Percentiles rank a stretch among this genome's conserved stretches.
Evolutionary conservation across 2,888 invertebrate species (phyloP).

Genomic region (Mimas tiliae): DNA sequence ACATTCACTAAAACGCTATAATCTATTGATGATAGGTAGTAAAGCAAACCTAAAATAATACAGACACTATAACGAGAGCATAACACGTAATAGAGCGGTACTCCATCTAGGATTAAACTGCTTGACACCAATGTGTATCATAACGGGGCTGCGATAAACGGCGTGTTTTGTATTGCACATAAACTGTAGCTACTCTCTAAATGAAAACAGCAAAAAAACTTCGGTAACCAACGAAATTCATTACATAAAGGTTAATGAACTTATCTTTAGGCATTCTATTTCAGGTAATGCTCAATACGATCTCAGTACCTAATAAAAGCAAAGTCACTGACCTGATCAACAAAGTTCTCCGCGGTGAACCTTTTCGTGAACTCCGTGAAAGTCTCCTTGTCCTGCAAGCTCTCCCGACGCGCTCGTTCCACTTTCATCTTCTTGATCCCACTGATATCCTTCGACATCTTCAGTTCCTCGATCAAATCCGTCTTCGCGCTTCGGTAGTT

Average conservation of each 20-base stretch:
- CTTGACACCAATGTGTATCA: constrained; percentile 13
- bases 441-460: constrained; percentile 95
- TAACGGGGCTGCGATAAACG: constrained; percentile 21
- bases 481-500: constrained; percentile 91
- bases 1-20: no score
- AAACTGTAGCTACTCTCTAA: constrained; percentile 18
- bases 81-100: constrained; percentile 19
- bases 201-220: constrained; percentile 13
- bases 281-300: constrained; percentile 37
- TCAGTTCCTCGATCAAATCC: constrained; percentile 95
- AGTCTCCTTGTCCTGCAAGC: constrained; percentile 92
- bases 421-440: constrained; percentile 97
- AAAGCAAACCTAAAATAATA: constrained; percentile 3
- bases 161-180: constrained; percentile 24
- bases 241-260: constrained; percentile 36
- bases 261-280: constrained; percentile 57
- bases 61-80: constrained; percentile 6
- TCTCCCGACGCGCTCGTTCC: constrained; percentile 93
- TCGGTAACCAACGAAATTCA: constrained; percentile 20
- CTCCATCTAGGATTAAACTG: constrained; percentile 22
- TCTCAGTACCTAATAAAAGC: constrained; percentile 35
- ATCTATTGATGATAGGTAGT: not conserved
- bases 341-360: constrained; percentile 93
- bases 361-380: constrained; percentile 93
- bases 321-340: constrained; percentile 91